Evolutionary conservation across 2,797 vertebrate species (phyloP).

Genomic region (Pteronotus mesoamericanus): DNA sequence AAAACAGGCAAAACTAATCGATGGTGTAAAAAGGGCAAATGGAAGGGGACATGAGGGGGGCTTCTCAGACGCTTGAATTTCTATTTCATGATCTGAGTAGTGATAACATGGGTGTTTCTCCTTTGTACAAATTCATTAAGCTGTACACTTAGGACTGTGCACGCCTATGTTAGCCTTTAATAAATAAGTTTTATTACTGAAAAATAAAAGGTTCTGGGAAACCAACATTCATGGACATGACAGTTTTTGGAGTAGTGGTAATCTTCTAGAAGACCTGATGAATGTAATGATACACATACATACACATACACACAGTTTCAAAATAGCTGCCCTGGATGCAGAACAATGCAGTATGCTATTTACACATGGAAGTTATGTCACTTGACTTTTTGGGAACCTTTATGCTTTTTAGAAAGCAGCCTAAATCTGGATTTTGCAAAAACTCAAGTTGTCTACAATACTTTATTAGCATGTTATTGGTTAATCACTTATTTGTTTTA

Average conservation of each 20-base stretch:
- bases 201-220: constrained; percentile 4
- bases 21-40: not conserved
- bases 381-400: not conserved
- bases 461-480: not conserved
- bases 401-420: not conserved
- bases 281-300: not conserved
- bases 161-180: not conserved
- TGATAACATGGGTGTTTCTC: not conserved
- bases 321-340: not conserved
- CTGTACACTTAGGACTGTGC: not conserved
- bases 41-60: not conserved
- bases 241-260: not conserved
- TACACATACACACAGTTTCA: not conserved
- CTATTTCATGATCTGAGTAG: not conserved
- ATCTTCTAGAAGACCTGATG: not conserved
- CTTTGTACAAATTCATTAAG: constrained; percentile 21
- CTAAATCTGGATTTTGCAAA: constrained; percentile 19
- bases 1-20: constrained; percentile 16
- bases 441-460: constrained; percentile 14
- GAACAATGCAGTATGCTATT: not conserved
- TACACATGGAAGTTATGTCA: not conserved
- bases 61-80: not conserved
- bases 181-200: not conserved
- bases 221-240: not conserved
- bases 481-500: not conserved